Evolutionary conservation across 64 coral and sea anemone genomes (phyloP), one percentile per base, ranked within the genome.

Genomic region (Trachythela sp.): DNA sequence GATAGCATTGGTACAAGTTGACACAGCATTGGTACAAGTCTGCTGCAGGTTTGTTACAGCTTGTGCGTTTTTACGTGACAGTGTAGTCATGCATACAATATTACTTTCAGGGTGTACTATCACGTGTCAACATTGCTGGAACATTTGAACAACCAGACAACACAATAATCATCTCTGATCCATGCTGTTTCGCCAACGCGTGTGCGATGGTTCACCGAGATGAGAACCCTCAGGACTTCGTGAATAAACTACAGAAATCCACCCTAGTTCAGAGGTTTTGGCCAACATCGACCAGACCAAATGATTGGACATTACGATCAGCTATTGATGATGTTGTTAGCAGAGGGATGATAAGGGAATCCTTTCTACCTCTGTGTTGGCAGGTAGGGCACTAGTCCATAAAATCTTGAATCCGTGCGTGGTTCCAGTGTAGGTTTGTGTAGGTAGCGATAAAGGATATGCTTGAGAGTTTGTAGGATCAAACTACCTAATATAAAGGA

Each of bases 301-400:
- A 98, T 54, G 95, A 98, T 37, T 98, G 95, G 95, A 98, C 95
- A 5, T 54, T 98, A 20, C 91, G 95, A 36, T 92, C 93, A 45
- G 95, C 95, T 2, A 90, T 98, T 40, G 95, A 98, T 43, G 95
- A 98, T 77, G 92, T 98, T 87, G 95, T 98, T 0, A 83, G 84
- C 29, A 98, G 92, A 85, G 95, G 95, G 9, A 86, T 98, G 58
- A 94, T 98, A 13, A 88, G 95, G 40, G 95, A 98, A 76, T 94
- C 95, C 3, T 91, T 94, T 20, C 48, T 98, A 40, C 95, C 95
- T 11, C 70, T 98, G 9, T 98, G 95, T 86, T 98, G 94, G 17
- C 93, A 98, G 89, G 95, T 98, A 68, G 86, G 60, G 18, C 22
- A n/a, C 24, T 64, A 20, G 49, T 7, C 15, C 7, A 9, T 7